phyloP scores from a whole-genome alignment of 53 echinoderm and acorn worm genomes.

The Paracentrotus lividus region DNA sequence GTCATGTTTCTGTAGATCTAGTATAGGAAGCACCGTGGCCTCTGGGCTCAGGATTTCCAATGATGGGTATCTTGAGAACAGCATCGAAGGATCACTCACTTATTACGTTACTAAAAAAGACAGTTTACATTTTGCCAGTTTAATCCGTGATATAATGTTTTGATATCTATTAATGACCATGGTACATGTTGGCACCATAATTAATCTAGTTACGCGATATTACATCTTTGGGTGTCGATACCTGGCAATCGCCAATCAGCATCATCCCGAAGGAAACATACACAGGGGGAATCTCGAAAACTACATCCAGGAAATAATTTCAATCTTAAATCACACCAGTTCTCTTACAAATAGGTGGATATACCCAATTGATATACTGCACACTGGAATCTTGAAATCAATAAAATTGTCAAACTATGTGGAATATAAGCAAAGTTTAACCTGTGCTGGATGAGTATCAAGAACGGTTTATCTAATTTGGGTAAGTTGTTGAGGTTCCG shows the following conservation, averaged over 20 bases:
- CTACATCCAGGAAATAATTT: not conserved
- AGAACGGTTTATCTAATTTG: conserved; percentile 33
- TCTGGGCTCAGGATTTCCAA: too few relatives aligned
- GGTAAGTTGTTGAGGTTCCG: conserved; percentile 15
- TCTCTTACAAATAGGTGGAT: not conserved
- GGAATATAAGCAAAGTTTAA: not conserved
- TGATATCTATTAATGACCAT: not conserved
- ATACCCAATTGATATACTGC: not conserved
- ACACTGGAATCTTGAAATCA: not conserved
- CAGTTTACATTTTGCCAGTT: not conserved
- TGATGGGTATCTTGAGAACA: too few relatives aligned
- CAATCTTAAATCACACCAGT: not conserved
- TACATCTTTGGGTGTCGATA: not conserved
- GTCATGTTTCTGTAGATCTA: too few relatives aligned
- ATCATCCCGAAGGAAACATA: not conserved
- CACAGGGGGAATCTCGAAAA: not conserved
- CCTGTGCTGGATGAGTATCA: conserved; percentile 8
- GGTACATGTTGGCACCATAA: not conserved
- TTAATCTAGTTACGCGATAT: not conserved
- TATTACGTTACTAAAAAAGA: not conserved
- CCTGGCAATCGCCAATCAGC: not conserved
- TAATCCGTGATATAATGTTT: not conserved
- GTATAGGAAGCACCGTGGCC: too few relatives aligned
- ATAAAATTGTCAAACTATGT: not conserved
- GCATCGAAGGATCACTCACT: not conserved